Base-by-base conservation (phyloP, 2,797 vertebrate genomes). In the Lophius americanus region DNA sequence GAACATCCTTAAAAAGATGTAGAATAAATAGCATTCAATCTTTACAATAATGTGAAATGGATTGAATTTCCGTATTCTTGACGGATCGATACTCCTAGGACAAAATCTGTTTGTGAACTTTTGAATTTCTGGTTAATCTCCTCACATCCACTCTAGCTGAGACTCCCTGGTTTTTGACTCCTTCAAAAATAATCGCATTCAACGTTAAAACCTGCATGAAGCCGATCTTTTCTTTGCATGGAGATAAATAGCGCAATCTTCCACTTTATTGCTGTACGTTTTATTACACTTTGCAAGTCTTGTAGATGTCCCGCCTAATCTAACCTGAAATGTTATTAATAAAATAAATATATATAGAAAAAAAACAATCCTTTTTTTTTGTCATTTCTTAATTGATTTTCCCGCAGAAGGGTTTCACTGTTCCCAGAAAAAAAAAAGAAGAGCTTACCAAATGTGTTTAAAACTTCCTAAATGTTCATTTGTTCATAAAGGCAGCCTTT, bases 301-400 rank as follows among this genome's bases (percentile, higher is more conserved):
- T 79, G 58, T 64, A 53, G 60, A 74, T 49, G 55, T 85, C 52
- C 85, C 60, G 43, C 64, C 59, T 76, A 51, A 61, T 81, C 41
- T 75, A 83, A 77, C 54, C 68, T 69, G 65, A 71, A 74, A 47
- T 38, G 33, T 12, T 1, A 52, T 13, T 14, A 70, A 64, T 13
- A 86, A 89, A 23, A 23, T 23, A 23, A 23, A 23, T 23, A 23
- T 90, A 89, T 86, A 89, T 41, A 9, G 57, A 48, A 4, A 74
- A 69, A 72, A 50, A 38, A 8, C 4, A 35, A 52, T 56, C 3
- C 1, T 23, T 23, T 60, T 23, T 33, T 0, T 38, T 33, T 9
- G 13, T 62, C 10, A 48, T 47, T 65, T 66, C 47, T 59, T 56
- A 36, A n/a, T 14, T n/a, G 4, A 2, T 3, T 12, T 43, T 55